Evolutionary conservation across 2,113 vertebrate genomes (phyloP).

Genomic region (Cyprinus carpio): DNA sequence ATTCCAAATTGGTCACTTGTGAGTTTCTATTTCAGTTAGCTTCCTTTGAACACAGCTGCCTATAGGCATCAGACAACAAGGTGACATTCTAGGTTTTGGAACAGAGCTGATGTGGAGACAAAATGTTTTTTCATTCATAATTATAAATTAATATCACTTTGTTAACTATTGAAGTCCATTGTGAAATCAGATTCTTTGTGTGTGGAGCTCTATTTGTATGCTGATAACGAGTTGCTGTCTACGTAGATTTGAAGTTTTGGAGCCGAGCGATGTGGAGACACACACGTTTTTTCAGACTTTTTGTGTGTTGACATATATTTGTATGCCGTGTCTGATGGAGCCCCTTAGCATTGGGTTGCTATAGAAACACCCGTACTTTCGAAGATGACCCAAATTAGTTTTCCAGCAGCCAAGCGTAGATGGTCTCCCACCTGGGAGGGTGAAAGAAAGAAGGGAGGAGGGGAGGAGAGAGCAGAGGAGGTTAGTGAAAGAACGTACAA

Average conservation of each 20-base stretch:
- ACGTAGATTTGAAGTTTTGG: background rate
- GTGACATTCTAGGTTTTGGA: background rate
- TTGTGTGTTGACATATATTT: no score
- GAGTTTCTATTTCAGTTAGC: background rate
- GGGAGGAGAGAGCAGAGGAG: slow-evolving; percentile 28
- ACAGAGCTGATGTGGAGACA: background rate
- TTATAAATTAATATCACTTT: slow-evolving; percentile 7
- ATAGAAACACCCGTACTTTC: slow-evolving; percentile 66
- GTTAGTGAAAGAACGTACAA: slow-evolving; percentile 40
- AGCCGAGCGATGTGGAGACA: background rate
- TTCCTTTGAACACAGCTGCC: background rate
- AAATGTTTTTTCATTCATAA: background rate
- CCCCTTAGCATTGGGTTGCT: slow-evolving; percentile 66
- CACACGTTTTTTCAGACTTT: no score
- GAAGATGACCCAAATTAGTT: slow-evolving; percentile 77
- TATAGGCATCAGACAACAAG: background rate
- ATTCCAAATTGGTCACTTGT: slow-evolving; percentile 4
- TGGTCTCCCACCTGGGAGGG: slow-evolving; percentile 56
- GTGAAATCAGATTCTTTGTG: background rate
- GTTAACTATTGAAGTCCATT: background rate
- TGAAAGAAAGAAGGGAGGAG: slow-evolving; percentile 22
- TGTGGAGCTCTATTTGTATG: background rate
- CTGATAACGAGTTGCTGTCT: background rate
- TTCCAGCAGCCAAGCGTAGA: slow-evolving; percentile 68
- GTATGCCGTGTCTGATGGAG: slow-evolving; percentile 28